phyloP scores from a whole-genome alignment of 2,113 vertebrate species.

The Hyla sarda region DNA sequence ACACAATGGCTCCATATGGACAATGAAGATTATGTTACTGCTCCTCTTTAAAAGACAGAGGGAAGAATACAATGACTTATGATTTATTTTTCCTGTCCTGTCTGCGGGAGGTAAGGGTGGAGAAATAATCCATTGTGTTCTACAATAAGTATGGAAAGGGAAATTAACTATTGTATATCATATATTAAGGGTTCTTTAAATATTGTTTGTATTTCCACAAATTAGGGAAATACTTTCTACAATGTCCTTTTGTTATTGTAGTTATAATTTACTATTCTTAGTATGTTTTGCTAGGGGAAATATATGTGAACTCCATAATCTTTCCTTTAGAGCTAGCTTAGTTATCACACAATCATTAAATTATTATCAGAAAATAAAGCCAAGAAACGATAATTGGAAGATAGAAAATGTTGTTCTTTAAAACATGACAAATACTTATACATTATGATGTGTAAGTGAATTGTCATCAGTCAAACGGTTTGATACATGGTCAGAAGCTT shows the following conservation, averaged over 20 bases:
- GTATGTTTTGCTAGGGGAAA: neutral
- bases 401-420: neutral
- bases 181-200: neutral
- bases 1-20: too few species aligned
- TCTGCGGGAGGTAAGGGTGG: too few species aligned
- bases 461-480: neutral
- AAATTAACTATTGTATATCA: neutral
- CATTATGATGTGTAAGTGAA: neutral
- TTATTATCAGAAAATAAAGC: neutral
- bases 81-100: neutral
- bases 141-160: neutral
- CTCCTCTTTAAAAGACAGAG: too few species aligned
- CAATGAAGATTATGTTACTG: too few species aligned
- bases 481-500: neutral
- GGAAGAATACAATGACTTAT: neutral
- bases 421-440: neutral
- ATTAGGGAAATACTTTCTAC: neutral
- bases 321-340: neutral
- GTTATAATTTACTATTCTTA: neutral
- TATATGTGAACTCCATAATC: neutral
- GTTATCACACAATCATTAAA: too few species aligned
- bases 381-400: neutral
- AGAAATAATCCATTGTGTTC: neutral
- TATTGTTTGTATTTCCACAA: neutral
- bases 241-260: neutral